These are phyloP conservation scores for Cephalopachus bancanus DNA, from an alignment of 2,797 vertebrate genomes.

Conservation along the genomic window DNA sequence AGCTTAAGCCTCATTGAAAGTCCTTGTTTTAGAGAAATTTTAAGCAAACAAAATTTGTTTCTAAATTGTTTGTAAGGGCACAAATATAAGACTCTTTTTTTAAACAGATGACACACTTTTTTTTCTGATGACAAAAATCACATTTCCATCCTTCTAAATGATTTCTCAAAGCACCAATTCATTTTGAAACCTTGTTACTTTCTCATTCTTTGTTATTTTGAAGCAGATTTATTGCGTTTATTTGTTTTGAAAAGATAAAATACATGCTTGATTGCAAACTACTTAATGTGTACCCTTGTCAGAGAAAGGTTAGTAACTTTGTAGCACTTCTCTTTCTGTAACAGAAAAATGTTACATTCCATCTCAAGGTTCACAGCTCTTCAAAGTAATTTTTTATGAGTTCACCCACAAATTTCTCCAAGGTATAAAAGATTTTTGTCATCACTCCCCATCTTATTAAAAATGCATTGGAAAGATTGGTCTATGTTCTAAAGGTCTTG, in stretches of 20 bases:
- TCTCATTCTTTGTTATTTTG: slow-evolving; percentile 20
- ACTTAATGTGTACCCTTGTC: background rate
- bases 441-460: background rate
- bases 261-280: background rate
- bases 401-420: background rate
- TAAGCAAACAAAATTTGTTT: slow-evolving; percentile 16
- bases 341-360: background rate
- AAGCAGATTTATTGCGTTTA: background rate
- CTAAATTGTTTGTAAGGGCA: slow-evolving; percentile 11
- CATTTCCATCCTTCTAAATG: background rate
- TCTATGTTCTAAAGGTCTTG: background rate
- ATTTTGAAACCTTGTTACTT: background rate
- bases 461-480: background rate
- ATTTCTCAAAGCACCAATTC: background rate
- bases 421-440: background rate
- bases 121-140: background rate
- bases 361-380: background rate
- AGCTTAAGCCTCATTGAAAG: background rate
- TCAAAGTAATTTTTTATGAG: background rate
- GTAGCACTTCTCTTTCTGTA: background rate
- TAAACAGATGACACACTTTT: background rate
- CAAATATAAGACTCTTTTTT: background rate
- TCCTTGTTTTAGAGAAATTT: background rate
- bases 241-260: background rate
- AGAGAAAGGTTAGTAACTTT: background rate